These are phyloP conservation scores for Eulemur macaco DNA, from an alignment of 2,113 vertebrate species.

Conservation along the genomic window DNA sequence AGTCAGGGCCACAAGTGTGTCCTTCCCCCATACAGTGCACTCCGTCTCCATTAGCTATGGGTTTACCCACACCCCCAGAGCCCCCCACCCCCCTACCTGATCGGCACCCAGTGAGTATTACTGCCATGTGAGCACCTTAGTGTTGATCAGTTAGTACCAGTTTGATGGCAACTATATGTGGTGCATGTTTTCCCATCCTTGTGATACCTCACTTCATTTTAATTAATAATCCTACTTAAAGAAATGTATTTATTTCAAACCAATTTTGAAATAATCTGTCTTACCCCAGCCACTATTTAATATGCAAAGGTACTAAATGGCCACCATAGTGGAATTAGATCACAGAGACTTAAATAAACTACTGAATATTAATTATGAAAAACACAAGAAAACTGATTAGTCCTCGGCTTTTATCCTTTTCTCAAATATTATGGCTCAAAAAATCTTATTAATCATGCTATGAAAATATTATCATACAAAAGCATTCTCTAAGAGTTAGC, in stretches of 20 bases:
- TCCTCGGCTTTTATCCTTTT: not conserved
- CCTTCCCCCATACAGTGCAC: too few relatives aligned
- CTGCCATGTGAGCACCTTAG: too few relatives aligned
- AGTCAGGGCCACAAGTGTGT: too few relatives aligned
- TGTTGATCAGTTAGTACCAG: too few relatives aligned
- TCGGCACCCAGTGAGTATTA: too few relatives aligned
- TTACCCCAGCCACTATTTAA: not conserved
- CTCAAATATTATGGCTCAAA: not conserved
- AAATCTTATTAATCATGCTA: not conserved
- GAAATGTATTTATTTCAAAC: not conserved
- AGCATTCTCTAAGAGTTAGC: not conserved
- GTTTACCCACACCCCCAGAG: too few relatives aligned
- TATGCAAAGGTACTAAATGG: not conserved
- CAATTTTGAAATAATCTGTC: not conserved
- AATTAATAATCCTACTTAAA: not conserved
- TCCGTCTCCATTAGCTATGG: too few relatives aligned
- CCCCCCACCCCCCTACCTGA: too few relatives aligned
- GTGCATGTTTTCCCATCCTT: too few relatives aligned
- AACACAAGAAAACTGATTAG: not conserved
- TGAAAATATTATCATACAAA: not conserved
- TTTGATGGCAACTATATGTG: too few relatives aligned
- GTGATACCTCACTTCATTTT: too few relatives aligned
- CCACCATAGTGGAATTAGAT: not conserved
- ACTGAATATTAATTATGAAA: not conserved
- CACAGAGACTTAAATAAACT: not conserved